phyloP scores from a whole-genome alignment of 2,113 vertebrate genomes.

The Anhinga rufa region DNA sequence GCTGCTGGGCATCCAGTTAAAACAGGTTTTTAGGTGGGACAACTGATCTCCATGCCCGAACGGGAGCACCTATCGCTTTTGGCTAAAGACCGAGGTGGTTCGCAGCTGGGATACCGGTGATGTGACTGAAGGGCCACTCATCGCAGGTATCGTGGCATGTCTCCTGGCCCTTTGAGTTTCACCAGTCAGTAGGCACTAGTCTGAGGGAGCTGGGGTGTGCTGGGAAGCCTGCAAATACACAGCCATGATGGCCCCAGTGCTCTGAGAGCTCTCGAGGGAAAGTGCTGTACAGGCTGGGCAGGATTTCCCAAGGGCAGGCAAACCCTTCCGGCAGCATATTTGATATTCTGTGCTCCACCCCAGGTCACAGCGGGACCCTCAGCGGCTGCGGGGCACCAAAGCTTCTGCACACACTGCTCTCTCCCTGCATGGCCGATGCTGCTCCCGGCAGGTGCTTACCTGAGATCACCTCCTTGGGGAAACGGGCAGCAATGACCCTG shows the following conservation, averaged over 20 bases:
- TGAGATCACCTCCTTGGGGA: slow-evolving; percentile 81
- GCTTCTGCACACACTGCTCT: background rate
- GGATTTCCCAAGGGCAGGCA: background rate
- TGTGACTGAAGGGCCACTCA: background rate
- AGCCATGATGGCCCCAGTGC: fast-evolving
- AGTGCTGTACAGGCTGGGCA: background rate
- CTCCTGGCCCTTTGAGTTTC: background rate
- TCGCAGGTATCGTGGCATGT: background rate
- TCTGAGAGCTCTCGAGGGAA: background rate
- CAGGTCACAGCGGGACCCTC: background rate
- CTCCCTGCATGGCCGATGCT: fast-evolving
- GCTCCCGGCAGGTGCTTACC: slow-evolving; percentile 62
- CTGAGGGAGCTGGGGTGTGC: background rate
- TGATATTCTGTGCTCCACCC: background rate
- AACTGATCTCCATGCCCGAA: background rate
- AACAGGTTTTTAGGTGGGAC: background rate
- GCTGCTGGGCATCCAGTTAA: background rate
- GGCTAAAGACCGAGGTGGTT: background rate
- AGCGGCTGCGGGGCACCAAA: background rate
- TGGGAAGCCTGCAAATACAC: background rate
- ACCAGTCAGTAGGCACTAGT: background rate
- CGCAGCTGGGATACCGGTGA: fast-evolving
- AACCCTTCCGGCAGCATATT: background rate
- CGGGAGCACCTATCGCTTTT: fast-evolving
- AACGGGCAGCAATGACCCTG: slow-evolving; percentile 52